Base-by-base conservation (phyloP, 2,888 invertebrate species). In the Tiliacea aurago region DNA sequence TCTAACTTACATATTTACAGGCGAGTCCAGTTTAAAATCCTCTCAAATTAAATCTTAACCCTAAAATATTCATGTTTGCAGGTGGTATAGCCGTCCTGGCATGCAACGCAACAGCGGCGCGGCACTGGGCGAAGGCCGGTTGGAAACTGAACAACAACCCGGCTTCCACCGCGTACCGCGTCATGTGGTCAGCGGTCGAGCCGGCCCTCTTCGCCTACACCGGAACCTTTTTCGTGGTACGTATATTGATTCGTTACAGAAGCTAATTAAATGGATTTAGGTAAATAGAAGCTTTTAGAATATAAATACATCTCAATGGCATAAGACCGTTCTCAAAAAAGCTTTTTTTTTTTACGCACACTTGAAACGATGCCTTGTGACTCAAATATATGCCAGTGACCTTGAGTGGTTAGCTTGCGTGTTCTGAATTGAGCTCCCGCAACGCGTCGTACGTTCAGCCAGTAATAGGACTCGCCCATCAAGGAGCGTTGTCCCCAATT, bases 111-210 rank as follows among this genome's bases (percentile, higher is more conserved):
- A 95, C 94, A 28, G 96, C 96, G 0, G 95, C 95, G 0, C 87
- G 86, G 28, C 89, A 91, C 75, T 96, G 96, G 96, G 88, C 91
- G 43, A 89, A 88, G 23, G 86, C 90, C 15, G 95, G 95, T 0
- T 96, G 96, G 96, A 89, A 90, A 76, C 87, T 95, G 55, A 95
- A 95, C 87, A 91, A 91, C 80, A 95, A 96, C 83, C 94, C 96
- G 0, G 95, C 95, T 0, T 88, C 95, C 13, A 95, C 94, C 10
- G 93, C 92, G 20, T 96, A 96, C 88, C 91, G 94, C 49, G 93
- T 95, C 23, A 83, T 95, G 85, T 96, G 96, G 95, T 91, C 94
- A 0, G 84, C 90, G 23, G 90, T 93, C 51, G 96, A 96, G 77
- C 96, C 96, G 1, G 87, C 91, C 6, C 87, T 96, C 28, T 96